phyloP scores from a whole-genome alignment of 1,140 invertebrate species.

The Cyphomyrmex costatus region DNA sequence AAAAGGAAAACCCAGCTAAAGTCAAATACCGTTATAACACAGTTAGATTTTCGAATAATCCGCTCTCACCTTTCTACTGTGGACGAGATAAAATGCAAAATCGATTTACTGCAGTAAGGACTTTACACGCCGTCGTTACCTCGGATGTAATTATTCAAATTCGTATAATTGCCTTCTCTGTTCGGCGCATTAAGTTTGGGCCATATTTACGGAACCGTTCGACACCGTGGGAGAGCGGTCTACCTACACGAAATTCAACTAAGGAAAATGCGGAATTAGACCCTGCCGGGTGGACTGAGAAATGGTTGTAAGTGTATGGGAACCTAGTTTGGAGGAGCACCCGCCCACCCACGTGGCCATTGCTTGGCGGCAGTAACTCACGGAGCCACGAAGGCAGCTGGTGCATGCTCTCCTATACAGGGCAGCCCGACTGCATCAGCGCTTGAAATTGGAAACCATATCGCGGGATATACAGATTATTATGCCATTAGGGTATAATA shows the following conservation, averaged over 20 bases:
- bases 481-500: slow-evolving; percentile 80
- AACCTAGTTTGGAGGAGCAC: slow-evolving; percentile 59
- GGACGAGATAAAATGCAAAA: slow-evolving; percentile 31
- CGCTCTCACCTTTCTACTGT: background rate
- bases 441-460: slow-evolving; percentile 81
- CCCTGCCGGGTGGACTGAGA: slow-evolving; percentile 21
- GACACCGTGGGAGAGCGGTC: background rate
- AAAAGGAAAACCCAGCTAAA: background rate
- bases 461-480: slow-evolving; percentile 81
- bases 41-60: slow-evolving; percentile 38
- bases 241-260: slow-evolving; percentile 17
- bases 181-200: slow-evolving; percentile 27
- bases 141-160: slow-evolving; percentile 46
- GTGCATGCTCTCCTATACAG: slow-evolving; percentile 64
- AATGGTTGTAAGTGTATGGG: slow-evolving; percentile 32
- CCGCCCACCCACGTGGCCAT: slow-evolving; percentile 70
- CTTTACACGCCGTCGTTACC: slow-evolving; percentile 27
- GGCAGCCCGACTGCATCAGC: slow-evolving; percentile 75
- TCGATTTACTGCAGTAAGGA: slow-evolving; percentile 32
- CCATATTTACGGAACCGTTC: slow-evolving; percentile 22
- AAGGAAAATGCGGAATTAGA: slow-evolving; percentile 28
- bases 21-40: slow-evolving; percentile 23
- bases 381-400: slow-evolving; percentile 68
- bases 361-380: slow-evolving; percentile 73
- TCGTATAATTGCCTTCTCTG: slow-evolving; percentile 35